phyloP scores from a whole-genome alignment of 2,888 invertebrate genomes.

The Ferdinandea cuprea region DNA sequence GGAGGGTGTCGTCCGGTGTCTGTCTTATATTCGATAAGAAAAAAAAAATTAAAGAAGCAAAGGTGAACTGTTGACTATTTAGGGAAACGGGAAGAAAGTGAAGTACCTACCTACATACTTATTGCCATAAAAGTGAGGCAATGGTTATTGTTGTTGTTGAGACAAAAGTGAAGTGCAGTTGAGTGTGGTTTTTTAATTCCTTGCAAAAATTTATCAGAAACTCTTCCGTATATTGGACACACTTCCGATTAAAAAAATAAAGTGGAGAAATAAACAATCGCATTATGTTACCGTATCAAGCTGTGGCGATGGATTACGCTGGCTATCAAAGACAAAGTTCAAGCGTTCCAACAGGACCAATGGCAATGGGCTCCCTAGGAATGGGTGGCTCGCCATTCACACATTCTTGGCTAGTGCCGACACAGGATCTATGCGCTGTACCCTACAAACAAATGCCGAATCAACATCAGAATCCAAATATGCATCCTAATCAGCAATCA shows the following conservation, averaged over 20 bases:
- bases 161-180: slow-evolving; percentile 46
- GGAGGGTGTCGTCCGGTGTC: slow-evolving; percentile 53
- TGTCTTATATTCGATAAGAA: slow-evolving; percentile 28
- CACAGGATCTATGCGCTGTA: slow-evolving; percentile 95
- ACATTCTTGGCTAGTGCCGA: slow-evolving; percentile 97
- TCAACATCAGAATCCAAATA: slow-evolving; percentile 81
- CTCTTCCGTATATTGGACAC: background rate
- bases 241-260: slow-evolving; percentile 37
- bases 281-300: slow-evolving; percentile 92
- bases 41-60: slow-evolving; percentile 18
- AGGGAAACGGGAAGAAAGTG: slow-evolving; percentile 58
- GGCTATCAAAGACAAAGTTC: slow-evolving; percentile 86
- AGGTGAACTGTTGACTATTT: slow-evolving; percentile 61
- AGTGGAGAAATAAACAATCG: slow-evolving; percentile 23
- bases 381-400: slow-evolving; percentile 89
- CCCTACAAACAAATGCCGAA: slow-evolving; percentile 89
- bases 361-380: slow-evolving; percentile 84
- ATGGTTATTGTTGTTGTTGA: slow-evolving; percentile 45
- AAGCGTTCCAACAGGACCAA: slow-evolving; percentile 81
- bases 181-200: background rate
- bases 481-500: slow-evolving; percentile 82
- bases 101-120: slow-evolving; percentile 13
- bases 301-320: slow-evolving; percentile 94
- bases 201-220: slow-evolving; percentile 8
- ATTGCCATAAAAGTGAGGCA: slow-evolving; percentile 49